phyloP scores from a whole-genome alignment of 1,140 invertebrate species.

The Yoshiicerus persimilis region DNA sequence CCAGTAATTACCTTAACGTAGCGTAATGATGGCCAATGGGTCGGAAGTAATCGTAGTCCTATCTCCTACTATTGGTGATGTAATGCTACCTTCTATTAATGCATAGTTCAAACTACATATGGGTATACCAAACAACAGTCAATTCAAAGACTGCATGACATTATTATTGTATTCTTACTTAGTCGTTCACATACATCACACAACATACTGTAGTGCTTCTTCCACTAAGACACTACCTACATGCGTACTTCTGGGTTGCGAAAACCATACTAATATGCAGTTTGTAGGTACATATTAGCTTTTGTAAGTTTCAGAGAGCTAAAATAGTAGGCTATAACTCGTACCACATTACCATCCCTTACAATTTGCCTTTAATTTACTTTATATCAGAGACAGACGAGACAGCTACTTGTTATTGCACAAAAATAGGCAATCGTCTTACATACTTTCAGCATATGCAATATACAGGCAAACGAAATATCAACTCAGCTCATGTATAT shows the following conservation, averaged over 20 bases:
- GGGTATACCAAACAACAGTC: no score
- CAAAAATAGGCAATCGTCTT: slow-evolving; percentile 6
- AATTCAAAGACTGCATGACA: not conserved
- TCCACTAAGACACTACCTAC: not conserved
- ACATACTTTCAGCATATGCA: not conserved
- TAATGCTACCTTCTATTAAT: not conserved
- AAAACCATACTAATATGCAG: not conserved
- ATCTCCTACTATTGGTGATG: not conserved
- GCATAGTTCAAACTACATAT: no score
- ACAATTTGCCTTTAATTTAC: not conserved
- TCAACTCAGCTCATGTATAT: not conserved
- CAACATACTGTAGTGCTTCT: not conserved
- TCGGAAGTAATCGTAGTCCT: slow-evolving; percentile 15
- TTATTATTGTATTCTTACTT: not conserved
- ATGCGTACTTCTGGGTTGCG: not conserved
- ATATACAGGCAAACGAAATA: not conserved
- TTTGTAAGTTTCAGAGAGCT: not conserved
- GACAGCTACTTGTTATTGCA: slow-evolving; percentile 16
- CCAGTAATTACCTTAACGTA: slow-evolving; percentile 5
- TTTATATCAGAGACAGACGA: not conserved
- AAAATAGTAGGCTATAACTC: not conserved
- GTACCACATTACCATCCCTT: not conserved
- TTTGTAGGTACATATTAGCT: not conserved
- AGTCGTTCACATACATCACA: not conserved
- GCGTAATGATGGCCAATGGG: slow-evolving; percentile 22